Conservation (phyloP, 2,797 vertebrate genomes). For the Anabacerthia variegaticeps region DNA sequence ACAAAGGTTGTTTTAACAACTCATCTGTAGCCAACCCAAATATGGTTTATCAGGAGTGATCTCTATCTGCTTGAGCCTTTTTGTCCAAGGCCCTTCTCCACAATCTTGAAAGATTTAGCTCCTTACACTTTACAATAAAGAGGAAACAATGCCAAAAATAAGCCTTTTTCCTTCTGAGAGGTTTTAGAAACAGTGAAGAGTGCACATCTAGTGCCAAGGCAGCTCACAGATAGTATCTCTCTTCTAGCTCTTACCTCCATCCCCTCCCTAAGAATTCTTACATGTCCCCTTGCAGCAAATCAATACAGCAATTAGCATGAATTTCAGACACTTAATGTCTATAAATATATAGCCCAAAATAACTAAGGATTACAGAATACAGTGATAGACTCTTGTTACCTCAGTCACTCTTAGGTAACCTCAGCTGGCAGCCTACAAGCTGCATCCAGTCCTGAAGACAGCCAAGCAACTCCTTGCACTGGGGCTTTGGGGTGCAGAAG, state of each 20-base stretch:
- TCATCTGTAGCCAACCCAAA: not conserved
- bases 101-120: constrained; percentile 39
- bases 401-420: not conserved
- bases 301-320: not conserved
- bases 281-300: not conserved
- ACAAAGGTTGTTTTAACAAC: not conserved
- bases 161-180: constrained; percentile 25
- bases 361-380: not conserved
- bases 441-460: not conserved
- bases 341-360: constrained; percentile 10
- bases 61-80: not conserved
- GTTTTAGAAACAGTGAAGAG: not conserved
- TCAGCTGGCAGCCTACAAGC: not conserved
- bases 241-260: not conserved
- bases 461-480: not conserved
- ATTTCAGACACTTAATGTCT: not conserved
- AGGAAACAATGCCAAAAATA: constrained; percentile 61
- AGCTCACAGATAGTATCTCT: not conserved
- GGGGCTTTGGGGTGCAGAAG: not conserved
- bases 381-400: not conserved
- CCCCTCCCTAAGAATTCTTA: not conserved
- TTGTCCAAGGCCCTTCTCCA: not conserved
- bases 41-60: constrained; percentile 19
- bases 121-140: constrained; percentile 8
- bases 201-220: not conserved